These are phyloP conservation scores for Ceyx margarethae DNA, from an alignment of 2,113 vertebrate genomes.

Conservation along the genomic window DNA sequence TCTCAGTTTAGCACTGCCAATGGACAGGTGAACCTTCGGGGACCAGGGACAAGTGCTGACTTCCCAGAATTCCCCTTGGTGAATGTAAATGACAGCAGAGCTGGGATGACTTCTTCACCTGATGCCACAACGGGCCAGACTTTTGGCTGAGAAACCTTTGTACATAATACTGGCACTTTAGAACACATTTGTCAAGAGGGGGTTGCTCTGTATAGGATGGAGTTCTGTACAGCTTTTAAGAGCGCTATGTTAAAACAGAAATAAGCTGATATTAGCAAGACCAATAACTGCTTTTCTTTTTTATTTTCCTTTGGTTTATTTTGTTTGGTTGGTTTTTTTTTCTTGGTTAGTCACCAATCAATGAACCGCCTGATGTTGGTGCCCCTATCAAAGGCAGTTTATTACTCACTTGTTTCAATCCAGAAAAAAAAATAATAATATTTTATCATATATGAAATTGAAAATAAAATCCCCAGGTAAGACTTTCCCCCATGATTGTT, in stretches of 20 bases:
- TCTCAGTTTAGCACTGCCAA: conserved; percentile 94
- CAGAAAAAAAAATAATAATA: conserved; percentile 53
- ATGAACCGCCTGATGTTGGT: conserved; percentile 76
- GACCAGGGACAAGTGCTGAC: conserved; percentile 88
- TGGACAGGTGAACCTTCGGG: conserved; percentile 93
- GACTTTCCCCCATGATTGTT: conserved; percentile 72
- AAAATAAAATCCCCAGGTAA: conserved; percentile 68
- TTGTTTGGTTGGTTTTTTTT: neutral
- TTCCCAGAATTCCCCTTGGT: conserved; percentile 97
- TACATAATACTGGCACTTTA: conserved; percentile 92
- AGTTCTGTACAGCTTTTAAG: conserved; percentile 79
- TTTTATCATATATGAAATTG: conserved; percentile 72
- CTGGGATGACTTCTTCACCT: conserved; percentile 93
- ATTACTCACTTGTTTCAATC: conserved; percentile 71
- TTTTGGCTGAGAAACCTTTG: conserved; percentile 86
- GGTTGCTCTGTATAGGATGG: conserved; percentile 80
- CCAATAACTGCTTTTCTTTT: conserved; percentile 70
- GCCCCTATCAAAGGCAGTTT: conserved; percentile 73
- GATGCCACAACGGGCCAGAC: conserved; percentile 94
- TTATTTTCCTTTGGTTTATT: neutral
- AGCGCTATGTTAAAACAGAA: conserved; percentile 75
- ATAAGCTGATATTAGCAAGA: conserved; percentile 80
- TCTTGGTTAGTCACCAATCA: conserved; percentile 71
- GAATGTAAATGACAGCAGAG: conserved; percentile 92
- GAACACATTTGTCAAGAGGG: conserved; percentile 83